These are phyloP conservation scores for Philereme vetulata DNA, from an alignment of 2,888 invertebrate genomes.

Conservation along the genomic window DNA sequence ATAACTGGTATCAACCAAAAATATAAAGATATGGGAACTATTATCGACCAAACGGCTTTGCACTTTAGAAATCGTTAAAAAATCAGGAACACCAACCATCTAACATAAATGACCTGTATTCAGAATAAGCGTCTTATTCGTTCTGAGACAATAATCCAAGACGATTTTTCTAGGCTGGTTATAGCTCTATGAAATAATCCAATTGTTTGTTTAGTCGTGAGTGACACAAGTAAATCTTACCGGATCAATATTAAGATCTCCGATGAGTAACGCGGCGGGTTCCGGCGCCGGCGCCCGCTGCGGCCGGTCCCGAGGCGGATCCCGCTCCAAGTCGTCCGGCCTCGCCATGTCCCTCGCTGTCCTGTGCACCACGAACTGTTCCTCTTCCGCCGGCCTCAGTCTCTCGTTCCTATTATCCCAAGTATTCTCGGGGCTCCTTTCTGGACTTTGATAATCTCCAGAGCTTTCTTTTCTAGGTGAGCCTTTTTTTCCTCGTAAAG, in stretches of 20 bases:
- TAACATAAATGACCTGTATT: too few species aligned
- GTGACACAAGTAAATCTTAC: slow-evolving; percentile 45
- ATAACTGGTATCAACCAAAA: too few species aligned
- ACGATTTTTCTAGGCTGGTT: too few species aligned
- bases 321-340: slow-evolving; percentile 43
- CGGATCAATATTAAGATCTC: slow-evolving; percentile 73
- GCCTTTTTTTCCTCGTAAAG: slow-evolving; percentile 88
- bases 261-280: slow-evolving; percentile 74
- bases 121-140: too few species aligned
- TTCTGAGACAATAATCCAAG: too few species aligned
- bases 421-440: slow-evolving; percentile 60
- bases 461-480: slow-evolving; percentile 90
- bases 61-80: too few species aligned
- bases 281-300: slow-evolving; percentile 50
- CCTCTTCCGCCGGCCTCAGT: slow-evolving; percentile 48
- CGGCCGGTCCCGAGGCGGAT: slow-evolving; percentile 55
- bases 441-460: slow-evolving; percentile 60
- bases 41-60: too few species aligned
- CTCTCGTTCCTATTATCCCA: slow-evolving; percentile 51
- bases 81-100: too few species aligned
- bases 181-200: too few species aligned
- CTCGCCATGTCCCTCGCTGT: slow-evolving; percentile 43
- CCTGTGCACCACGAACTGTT: slow-evolving; percentile 55
- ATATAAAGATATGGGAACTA: too few species aligned
- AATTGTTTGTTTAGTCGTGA: too few species aligned